Evolutionary conservation across 2,888 invertebrate species (phyloP), one percentile per base, ranked within the genome.

Genomic region (Anagyrus pseudococci): DNA sequence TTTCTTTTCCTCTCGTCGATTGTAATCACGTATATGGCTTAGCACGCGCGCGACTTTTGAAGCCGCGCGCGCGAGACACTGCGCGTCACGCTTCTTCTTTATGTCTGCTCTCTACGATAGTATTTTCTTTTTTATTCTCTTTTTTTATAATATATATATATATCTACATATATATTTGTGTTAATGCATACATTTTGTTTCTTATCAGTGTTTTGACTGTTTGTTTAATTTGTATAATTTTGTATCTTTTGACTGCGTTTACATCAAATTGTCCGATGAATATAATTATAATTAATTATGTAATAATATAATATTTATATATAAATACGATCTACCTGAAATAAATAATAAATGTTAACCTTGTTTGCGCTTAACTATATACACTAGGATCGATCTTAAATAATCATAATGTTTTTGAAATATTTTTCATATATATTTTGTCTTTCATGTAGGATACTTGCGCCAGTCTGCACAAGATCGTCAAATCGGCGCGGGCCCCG

Each of bases 261-360:
- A 68, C 60, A 68, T 62, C 64, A 54, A 65, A 62, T 67, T 60
- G 64, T 60, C 64, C 67, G 64, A 64, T 57, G 64, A 65, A 65
- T 67, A 58, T 17, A 17, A 58, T 58, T 37, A 50, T 60, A 4
- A 52, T 61, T 48, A 43, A 26, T 47, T 23, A 22, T 47, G 3
- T 49, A 26, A 58, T 58, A 52, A 58, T 68, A 56, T 29, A 57
- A 54, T 62, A 57, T 67, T 65, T 70, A 62, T 67, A 60, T 72
- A 72, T 71, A 72, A 73, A 73, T 73, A 75, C 66, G 68, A 68
- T 70, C 73, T 77, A 75, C 67, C 75, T 75, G 74, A 72, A 77
- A 78, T 78, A 76, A 78, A 77, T 77, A 74, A 77, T 74, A 74
- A 75, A 69, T 57, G 41, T 57, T 62, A 66, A 59, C 37, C 22